Base-by-base conservation (phyloP, 2,797 vertebrate genomes). In the Emydoidea blandingii region DNA sequence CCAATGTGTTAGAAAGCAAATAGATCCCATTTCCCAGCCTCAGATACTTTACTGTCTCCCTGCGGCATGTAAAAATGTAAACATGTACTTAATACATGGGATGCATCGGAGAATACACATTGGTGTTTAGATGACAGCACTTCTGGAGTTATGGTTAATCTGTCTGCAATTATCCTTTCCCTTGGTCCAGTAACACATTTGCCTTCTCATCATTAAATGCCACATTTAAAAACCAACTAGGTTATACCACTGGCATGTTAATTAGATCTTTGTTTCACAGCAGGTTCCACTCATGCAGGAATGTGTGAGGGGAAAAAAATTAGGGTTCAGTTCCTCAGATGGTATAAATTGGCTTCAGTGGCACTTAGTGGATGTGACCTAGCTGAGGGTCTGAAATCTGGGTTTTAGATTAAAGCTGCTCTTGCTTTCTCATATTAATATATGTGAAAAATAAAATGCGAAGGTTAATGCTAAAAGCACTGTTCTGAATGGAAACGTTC, bases 201-300 rank as follows among this genome's bases (percentile, higher is more conserved):
- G 76, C n/a, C 25, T 23, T 86, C 83, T 83, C 31, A 27, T 83
- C 83, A 41, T 83, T 79, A 92, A 81, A 56, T 54, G 52, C 14
- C 19, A 3, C 89, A 90, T 86, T 86, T 90, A 89, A 91, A 92
- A 47, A 94, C 50, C 11, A 49, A 92, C 41, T 14, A 57, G 65
- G 37, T 74, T 82, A 56, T 12, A 27, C 12, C 10, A 72, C 47
- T 44, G 81, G 37, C 53, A 18, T 50, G 49, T 74, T 72, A 82
- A 94, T 88, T 74, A 80, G 57, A 27, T n/a, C 25, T 19, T 23
- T 94, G 86, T 89, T 97, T 95, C 57, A 19, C 23, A 23, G 87
- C 41, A 41, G 21, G 10, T 90, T 87, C 14, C 54, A 5, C 31
- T 97, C 50, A 15, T 81, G 88, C 81, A 95, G 83, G 65, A 53